Conservation (phyloP, 2,888 invertebrate genomes). For the Cerastoderma edule region DNA sequence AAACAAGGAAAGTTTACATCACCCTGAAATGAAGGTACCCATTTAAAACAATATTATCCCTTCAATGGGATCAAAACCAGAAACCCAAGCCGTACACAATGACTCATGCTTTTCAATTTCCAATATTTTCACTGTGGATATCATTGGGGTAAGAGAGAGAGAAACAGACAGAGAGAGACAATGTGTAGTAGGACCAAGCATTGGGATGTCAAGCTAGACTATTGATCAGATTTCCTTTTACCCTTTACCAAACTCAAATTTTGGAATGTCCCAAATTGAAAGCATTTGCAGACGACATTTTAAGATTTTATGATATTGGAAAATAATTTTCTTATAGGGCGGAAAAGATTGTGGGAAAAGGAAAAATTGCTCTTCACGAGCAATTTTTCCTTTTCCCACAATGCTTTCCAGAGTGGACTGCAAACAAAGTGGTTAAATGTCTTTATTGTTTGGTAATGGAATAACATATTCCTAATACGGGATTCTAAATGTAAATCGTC, state of each 20-base stretch:
- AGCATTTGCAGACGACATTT: no score
- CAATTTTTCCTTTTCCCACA: no score
- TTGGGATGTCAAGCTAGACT: conserved; percentile 7
- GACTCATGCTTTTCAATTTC: conserved; percentile 22
- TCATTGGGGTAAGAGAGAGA: no score
- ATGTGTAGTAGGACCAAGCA: background rate
- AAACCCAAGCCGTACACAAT: background rate
- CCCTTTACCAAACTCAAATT: background rate
- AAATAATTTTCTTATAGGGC: no score
- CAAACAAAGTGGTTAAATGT: no score
- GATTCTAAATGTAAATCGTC: no score
- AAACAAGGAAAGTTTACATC: conserved; percentile 8
- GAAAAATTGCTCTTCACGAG: no score
- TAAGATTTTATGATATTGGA: no score
- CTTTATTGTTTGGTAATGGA: no score
- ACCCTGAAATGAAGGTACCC: background rate
- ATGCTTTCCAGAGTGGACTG: no score
- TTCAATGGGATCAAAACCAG: background rate
- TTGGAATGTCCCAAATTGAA: background rate
- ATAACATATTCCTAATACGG: no score
- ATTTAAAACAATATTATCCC: conserved; percentile 3
- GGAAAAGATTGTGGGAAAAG: no score
- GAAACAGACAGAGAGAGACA: conserved; percentile 1
- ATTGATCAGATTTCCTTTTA: conserved; percentile 13
- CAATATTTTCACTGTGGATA: conserved; percentile 19